Conservation (phyloP, 1,140 invertebrate species). For the Drosophila oshimai region DNA sequence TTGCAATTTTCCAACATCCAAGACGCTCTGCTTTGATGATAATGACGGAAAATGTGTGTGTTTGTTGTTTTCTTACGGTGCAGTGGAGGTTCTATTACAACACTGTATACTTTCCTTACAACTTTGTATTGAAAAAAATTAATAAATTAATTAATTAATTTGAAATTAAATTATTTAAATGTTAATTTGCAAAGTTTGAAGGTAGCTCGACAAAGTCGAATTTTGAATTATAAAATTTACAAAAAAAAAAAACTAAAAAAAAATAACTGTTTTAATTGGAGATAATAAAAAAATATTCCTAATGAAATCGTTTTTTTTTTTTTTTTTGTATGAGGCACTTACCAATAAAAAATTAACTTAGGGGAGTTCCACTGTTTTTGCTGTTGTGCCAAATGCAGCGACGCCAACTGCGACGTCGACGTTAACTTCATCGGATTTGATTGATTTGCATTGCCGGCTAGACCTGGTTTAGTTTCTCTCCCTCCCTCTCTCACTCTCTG, state of each 20-base stretch:
- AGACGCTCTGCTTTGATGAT: conserved; percentile 39
- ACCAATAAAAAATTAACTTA: not conserved
- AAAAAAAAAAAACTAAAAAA: no score
- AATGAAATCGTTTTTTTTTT: no score
- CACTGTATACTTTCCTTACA: not conserved
- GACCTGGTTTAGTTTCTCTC: conserved; percentile 52
- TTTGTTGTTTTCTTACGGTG: conserved; percentile 5
- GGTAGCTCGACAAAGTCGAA: no score
- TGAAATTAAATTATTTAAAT: no score
- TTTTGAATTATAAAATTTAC: no score
- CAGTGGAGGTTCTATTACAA: not conserved
- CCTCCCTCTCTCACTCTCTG: not conserved
- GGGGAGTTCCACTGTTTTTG: not conserved
- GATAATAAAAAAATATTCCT: no score
- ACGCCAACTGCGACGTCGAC: not conserved
- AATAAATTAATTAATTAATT: no score
- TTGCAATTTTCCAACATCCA: conserved; percentile 49
- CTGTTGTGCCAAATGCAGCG: conserved; percentile 9
- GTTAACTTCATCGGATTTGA: conserved; percentile 29
- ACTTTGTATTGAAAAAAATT: not conserved
- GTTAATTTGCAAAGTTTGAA: no score
- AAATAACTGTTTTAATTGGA: no score
- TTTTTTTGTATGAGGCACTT: no score
- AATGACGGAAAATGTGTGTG: conserved; percentile 36
- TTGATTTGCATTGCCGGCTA: conserved; percentile 64